Base-by-base conservation (phyloP, 2,113 vertebrate genomes). In the Charadrius vociferus region DNA sequence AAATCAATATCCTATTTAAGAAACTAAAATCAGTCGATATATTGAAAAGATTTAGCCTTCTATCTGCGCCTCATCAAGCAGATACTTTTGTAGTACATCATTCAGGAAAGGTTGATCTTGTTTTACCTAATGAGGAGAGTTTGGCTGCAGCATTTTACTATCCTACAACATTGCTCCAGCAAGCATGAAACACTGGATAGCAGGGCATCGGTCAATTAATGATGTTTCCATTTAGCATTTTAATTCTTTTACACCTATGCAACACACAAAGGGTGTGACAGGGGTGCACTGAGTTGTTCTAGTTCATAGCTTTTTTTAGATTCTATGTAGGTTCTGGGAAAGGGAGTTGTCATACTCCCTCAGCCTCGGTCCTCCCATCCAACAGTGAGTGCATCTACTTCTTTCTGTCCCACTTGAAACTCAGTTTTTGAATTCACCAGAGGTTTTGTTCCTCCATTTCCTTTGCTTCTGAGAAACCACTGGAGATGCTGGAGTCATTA, bases 1-100 rank as follows among this genome's bases (percentile, higher is more conserved):
- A 89, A 96, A 90, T 85, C 94, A 96, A 95, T 95, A 86, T 68
- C 74, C 91, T 85, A 45, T 94, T 94, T 93, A 71, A 94, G 67
- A 93, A 96, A 83, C 47, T 89, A 18, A 89, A 97, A 92, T 93
- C 59, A 80, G 75, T 95, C 89, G 79, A 45, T 89, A 45, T 75
- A 56, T 89, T 94, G 95, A 82, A 95, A 92, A 96, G 23, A 83
- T 70, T 45, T 55, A 55, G 17, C 73, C 62, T 59, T 67, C 75
- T 77, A 30, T 45, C 45, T 83, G 34, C 67, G 79, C 71, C 66
- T 80, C 20, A 6, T 55, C 39, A 56, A 45, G 65, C 77, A 56
- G 23, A 36, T 77, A 12, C 50, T 55, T 84, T 36, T 13, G 5
- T 81, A 93, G 80, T 41, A 36, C 20, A 6, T 84, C 58, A 36